phyloP scores from a whole-genome alignment of 2,888 invertebrate genomes.

The Calameuta pallipes region DNA sequence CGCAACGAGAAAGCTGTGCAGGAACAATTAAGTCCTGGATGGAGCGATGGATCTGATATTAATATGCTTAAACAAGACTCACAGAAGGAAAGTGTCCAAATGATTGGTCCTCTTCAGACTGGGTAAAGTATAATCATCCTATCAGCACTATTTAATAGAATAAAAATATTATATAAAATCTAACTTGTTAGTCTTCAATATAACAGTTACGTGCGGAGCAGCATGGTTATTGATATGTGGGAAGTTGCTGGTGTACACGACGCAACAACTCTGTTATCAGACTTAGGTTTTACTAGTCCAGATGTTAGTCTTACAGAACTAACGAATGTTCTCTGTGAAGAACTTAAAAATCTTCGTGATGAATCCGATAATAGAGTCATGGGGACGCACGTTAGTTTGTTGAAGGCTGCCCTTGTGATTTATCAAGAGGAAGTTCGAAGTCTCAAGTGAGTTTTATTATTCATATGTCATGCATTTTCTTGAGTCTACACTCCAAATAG shows the following conservation, averaged over 20 bases:
- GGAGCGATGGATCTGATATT: conserved; percentile 41
- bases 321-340: conserved; percentile 77
- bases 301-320: conserved; percentile 74
- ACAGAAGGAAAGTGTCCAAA: conserved; percentile 37
- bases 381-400: conserved; percentile 68
- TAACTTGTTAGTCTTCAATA: conserved; percentile 1
- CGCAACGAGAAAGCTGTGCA: conserved; percentile 66
- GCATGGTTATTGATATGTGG: conserved; percentile 76
- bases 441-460: conserved; percentile 67
- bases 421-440: conserved; percentile 76
- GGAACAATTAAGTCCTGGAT: conserved; percentile 42
- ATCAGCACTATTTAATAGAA: conserved; percentile 2
- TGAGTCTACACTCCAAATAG: not conserved
- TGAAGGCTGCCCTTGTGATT: conserved; percentile 75
- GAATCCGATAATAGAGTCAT: conserved; percentile 56
- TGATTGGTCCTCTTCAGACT: conserved; percentile 44
- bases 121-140: conserved; percentile 29
- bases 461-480: not conserved
- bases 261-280: conserved; percentile 74
- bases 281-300: conserved; percentile 74
- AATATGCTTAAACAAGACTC: conserved; percentile 43
- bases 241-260: conserved; percentile 77
- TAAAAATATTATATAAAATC: conserved; percentile 1
- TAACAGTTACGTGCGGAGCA: conserved; percentile 39
- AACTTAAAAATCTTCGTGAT: conserved; percentile 67